Evolutionary conservation across 92 coral and sea anemone genomes (phyloP), one percentile per base, ranked within the genome.

Genomic region (Epizoanthus ramosus): DNA sequence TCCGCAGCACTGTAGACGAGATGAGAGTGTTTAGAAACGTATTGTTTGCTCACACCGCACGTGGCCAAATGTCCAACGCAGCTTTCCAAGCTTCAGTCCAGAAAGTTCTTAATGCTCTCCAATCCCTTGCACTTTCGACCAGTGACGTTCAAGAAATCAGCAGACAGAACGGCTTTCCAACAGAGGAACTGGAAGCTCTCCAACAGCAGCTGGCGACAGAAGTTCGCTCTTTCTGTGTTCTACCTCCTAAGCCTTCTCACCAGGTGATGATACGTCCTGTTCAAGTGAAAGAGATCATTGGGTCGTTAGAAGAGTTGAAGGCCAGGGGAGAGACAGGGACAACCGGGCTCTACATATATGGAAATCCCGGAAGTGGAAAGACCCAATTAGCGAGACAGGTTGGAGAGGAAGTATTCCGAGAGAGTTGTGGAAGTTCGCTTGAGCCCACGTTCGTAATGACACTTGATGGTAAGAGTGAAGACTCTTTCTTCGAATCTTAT

Each of bases 311-410:
- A 63, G n/a, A 56, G 65, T 6, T 79, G 28, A 50, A 41, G 14
- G n/a, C 6, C 8, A 14, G 65, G 10, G 65, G 33, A 57, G 61
- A 13, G 9, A 73, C 41, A 21, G 57, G 57, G 13, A 60, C 65
- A 10, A 80, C 85, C 3, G 68, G 69, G 5, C 23, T 86, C 23
- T 86, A 80, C 77, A 76, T 86, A 59, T 80, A 71, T 24, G 89
- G 89, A 7, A 79, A 80, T 80, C 68, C 86, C 2, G 86, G 86
- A 7, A 83, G 86, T 73, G 86, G 86, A 0, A 83, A 83, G 54
- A 71, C 85, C 56, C 80, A 81, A 66, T 41, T 47, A 66, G 84
- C 79, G 23, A 28, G 75, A 33, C 65, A 54, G n/a, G 24, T 57
- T 16, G 85, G 71, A 3, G 31, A 57, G 41, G 21, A 58, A 57